Evolutionary conservation across 2,888 invertebrate species (phyloP).

Genomic region (Notocelia uddmanniana): DNA sequence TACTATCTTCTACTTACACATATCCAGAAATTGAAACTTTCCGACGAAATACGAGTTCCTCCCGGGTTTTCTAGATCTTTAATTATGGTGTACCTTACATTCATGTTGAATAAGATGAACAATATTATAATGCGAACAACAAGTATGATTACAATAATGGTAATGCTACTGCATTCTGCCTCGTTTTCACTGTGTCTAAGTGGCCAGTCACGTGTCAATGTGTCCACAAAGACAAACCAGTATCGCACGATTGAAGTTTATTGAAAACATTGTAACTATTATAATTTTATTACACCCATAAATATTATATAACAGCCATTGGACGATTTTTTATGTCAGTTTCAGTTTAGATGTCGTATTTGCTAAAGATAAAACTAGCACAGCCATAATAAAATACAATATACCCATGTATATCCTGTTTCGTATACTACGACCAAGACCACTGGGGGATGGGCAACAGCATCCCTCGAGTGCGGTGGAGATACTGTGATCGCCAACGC

Average conservation of each 20-base stretch:
- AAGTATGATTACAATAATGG: conserved; percentile 32
- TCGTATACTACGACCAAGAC: too few species aligned
- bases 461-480: too few species aligned
- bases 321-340: background rate
- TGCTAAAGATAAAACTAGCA: too few species aligned
- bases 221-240: conserved; percentile 14
- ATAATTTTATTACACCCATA: conserved; percentile 5
- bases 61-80: too few species aligned
- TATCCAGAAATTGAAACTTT: too few species aligned
- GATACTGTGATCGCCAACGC: too few species aligned
- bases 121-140: background rate
- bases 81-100: background rate
- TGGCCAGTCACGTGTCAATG: conserved; percentile 26
- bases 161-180: conserved; percentile 38
- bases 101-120: background rate
- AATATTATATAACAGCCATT: background rate
- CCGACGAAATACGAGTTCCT: too few species aligned
- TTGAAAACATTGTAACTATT: conserved; percentile 11
- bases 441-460: too few species aligned
- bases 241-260: background rate
- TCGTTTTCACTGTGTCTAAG: conserved; percentile 30
- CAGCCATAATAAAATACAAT: too few species aligned
- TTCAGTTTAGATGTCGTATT: background rate
- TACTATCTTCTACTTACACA: too few species aligned
- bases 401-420: too few species aligned